phyloP scores from a whole-genome alignment of 2,113 vertebrate species.

The Labeo rohita region DNA sequence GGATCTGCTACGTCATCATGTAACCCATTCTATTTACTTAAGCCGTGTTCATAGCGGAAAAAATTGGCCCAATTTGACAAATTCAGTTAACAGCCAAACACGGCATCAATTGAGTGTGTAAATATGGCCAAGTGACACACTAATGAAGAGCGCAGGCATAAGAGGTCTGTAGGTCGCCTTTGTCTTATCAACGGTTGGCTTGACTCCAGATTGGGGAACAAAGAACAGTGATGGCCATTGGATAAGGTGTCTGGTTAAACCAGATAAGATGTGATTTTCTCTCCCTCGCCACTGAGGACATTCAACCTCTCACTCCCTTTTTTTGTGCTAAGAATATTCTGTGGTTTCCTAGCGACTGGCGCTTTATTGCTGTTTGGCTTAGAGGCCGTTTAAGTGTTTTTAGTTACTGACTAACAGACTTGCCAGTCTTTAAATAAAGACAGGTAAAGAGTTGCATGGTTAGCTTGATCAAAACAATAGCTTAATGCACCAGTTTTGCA shows the following conservation, averaged over 20 bases:
- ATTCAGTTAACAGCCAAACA: background rate
- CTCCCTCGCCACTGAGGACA: slow-evolving; percentile 21
- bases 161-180: slow-evolving; percentile 6
- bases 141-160: background rate
- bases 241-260: slow-evolving; percentile 41
- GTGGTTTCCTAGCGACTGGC: slow-evolving; percentile 54
- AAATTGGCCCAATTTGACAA: background rate
- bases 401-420: slow-evolving; percentile 30
- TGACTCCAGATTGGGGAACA: slow-evolving; percentile 21
- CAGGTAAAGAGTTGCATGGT: slow-evolving; percentile 13
- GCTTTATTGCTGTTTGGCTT: slow-evolving; percentile 19
- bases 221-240: slow-evolving; percentile 28
- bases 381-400: slow-evolving; percentile 40
- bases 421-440: slow-evolving; percentile 28
- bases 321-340: slow-evolving; percentile 50
- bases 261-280: slow-evolving; percentile 51
- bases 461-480: slow-evolving; percentile 7
- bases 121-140: background rate
- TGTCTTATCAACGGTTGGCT: slow-evolving; percentile 22
- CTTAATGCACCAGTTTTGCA: background rate
- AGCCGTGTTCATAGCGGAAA: background rate
- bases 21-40: background rate
- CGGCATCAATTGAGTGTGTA: background rate
- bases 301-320: slow-evolving; percentile 36
- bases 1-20: background rate